Conservation (phyloP, 2,797 vertebrate species). For the Notolabrus celidotus region DNA sequence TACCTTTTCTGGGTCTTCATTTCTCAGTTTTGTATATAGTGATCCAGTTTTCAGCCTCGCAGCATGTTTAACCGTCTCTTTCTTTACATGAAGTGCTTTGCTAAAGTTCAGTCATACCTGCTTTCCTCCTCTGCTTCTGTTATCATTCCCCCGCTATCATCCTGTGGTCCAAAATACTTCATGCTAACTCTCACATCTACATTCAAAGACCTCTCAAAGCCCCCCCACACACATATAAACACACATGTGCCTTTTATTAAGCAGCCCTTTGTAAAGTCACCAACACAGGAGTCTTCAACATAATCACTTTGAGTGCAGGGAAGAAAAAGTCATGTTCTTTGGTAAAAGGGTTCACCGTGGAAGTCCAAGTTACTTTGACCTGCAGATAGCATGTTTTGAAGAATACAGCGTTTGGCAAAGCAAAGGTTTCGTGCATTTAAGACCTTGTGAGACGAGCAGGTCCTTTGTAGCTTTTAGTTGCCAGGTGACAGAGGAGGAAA, state of each 20-base stretch:
- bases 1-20: too few species aligned
- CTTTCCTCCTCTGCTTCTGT: too few species aligned
- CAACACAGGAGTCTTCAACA: constrained; percentile 19
- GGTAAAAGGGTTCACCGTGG: constrained; percentile 57
- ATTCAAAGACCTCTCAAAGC: too few species aligned
- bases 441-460: constrained; percentile 38
- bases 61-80: too few species aligned
- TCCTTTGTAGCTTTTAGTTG: constrained; percentile 71
- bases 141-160: too few species aligned
- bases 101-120: too few species aligned
- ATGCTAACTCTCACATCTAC: too few species aligned
- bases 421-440: constrained; percentile 15
- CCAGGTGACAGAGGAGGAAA: constrained; percentile 67
- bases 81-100: too few species aligned
- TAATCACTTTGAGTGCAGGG: constrained; percentile 36
- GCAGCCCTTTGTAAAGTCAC: constrained; percentile 16
- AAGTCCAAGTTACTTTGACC: constrained; percentile 45
- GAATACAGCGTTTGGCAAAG: constrained; percentile 26
- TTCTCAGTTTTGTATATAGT: too few species aligned
- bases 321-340: constrained; percentile 42
- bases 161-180: too few species aligned
- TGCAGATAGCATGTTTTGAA: background rate
- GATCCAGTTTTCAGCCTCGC: too few species aligned
- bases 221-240: too few species aligned
- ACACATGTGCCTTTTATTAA: constrained; percentile 22